phyloP scores from a whole-genome alignment of 1,140 invertebrate genomes.

The Adelges cooleyi region DNA sequence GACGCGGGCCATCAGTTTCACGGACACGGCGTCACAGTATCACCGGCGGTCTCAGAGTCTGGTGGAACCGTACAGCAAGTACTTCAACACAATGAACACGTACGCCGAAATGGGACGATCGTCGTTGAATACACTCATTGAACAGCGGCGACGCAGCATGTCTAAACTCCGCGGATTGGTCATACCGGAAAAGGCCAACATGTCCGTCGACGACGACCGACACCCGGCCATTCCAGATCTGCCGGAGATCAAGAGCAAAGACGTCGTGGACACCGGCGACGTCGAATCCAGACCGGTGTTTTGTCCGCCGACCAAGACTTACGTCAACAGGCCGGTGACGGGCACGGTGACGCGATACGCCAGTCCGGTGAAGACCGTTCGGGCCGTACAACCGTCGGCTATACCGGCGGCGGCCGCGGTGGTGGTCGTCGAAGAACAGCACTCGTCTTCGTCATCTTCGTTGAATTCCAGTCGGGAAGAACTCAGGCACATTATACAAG shows the following conservation, averaged over 20 bases:
- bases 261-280: conserved; percentile 38
- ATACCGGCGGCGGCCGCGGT: conserved; percentile 40
- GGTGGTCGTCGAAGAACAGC: conserved; percentile 31
- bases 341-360: not conserved
- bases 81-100: conserved; percentile 9
- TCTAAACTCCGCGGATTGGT: conserved; percentile 73
- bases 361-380: not conserved
- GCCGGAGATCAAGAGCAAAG: conserved; percentile 67
- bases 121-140: conserved; percentile 55
- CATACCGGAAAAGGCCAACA: conserved; percentile 61
- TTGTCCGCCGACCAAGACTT: conserved; percentile 24
- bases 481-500: conserved; percentile 27
- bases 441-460: conserved; percentile 34
- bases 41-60: conserved; percentile 41
- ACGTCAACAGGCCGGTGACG: not conserved
- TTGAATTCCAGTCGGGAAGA: conserved; percentile 35
- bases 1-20: conserved; percentile 44
- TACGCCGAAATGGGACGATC: conserved; percentile 21
- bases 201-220: conserved; percentile 40
- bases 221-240: conserved; percentile 45
- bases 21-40: conserved; percentile 33
- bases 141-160: conserved; percentile 64
- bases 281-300: conserved; percentile 32
- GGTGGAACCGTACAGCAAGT: conserved; percentile 38
- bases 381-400: too few relatives aligned